Percentiles rank a stretch among this genome's conserved stretches.
These are phyloP conservation scores for Orchesella flavescens DNA, from an alignment of 2,888 invertebrate species.

Conservation along the genomic window DNA sequence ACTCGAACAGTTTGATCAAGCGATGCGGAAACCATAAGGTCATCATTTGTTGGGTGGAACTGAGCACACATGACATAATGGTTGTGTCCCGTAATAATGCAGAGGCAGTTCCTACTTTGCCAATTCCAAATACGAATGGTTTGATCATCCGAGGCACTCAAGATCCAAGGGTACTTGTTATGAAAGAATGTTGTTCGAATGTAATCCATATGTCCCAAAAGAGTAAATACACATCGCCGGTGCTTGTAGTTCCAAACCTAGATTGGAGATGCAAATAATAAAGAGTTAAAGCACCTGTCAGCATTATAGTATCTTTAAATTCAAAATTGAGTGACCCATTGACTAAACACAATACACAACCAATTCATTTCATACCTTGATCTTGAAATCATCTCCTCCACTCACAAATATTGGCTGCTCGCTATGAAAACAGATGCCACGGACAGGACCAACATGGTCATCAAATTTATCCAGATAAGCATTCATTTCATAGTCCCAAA, in stretches of 20 bases:
- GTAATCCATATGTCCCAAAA: constrained; percentile 98
- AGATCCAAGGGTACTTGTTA: constrained; percentile 99
- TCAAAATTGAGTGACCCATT: no score
- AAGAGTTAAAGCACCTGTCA: no score
- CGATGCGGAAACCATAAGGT: constrained; percentile 97
- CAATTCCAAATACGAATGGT: constrained; percentile 99
- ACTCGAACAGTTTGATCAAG: constrained; percentile 98
- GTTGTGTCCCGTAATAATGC: constrained; percentile 96
- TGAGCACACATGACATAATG: constrained; percentile 99
- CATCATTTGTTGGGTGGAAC: constrained; percentile 93
- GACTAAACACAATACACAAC: no score
- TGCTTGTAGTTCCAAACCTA: constrained; percentile 97
- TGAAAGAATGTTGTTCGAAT: constrained; percentile 99
- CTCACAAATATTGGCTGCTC: constrained; percentile 99
- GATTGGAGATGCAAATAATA: no score
- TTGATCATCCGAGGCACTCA: constrained; percentile 98
- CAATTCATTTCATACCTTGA: no score
- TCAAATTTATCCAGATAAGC: constrained; percentile 98
- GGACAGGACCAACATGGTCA: constrained; percentile 99
- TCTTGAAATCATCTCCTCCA: constrained; percentile 99
- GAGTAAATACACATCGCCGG: constrained; percentile 94
- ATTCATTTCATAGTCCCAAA: constrained; percentile 99
- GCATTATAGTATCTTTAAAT: no score
- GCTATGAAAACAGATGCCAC: constrained; percentile 97
- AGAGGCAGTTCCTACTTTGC: constrained; percentile 98